A percentile compares a stretch with the other conserved stretches of the same genome.
These are phyloP conservation scores for Catostomus latipinnis DNA, from an alignment of 2,797 vertebrate genomes.

Conservation along the genomic window DNA sequence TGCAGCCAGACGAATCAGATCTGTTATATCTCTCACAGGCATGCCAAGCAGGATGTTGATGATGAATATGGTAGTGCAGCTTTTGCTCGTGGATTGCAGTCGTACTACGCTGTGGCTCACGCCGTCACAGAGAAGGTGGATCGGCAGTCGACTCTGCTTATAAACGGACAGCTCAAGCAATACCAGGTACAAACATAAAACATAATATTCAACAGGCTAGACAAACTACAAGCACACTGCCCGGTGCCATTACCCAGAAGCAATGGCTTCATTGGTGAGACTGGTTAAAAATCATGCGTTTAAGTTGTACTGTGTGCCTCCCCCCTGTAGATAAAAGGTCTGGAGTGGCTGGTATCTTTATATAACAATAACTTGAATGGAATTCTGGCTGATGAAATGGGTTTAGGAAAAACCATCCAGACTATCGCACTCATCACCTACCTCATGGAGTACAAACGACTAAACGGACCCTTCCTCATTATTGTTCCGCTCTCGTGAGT, in stretches of 20 bases:
- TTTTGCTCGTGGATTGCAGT: constrained; percentile 87
- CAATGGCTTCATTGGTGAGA: too few species aligned
- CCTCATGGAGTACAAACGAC: constrained; percentile 95
- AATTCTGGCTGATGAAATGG: constrained; percentile 96
- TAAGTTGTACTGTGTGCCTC: neutral
- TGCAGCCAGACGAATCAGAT: neutral
- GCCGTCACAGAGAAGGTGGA: constrained; percentile 93
- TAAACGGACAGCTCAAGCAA: constrained; percentile 94
- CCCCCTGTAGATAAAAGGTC: constrained; percentile 84
- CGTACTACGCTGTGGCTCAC: constrained; percentile 94
- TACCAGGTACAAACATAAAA: constrained; percentile 84
- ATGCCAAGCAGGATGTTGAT: constrained; percentile 92
- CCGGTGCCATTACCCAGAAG: neutral
- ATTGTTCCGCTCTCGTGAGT: constrained; percentile 94
- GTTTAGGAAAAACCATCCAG: constrained; percentile 94
- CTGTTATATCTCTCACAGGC: constrained; percentile 67
- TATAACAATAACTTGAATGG: constrained; percentile 97
- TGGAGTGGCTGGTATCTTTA: constrained; percentile 95
- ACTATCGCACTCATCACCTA: constrained; percentile 97
- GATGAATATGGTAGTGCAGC: constrained; percentile 88
- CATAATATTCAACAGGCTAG: too few species aligned
- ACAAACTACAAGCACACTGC: neutral
- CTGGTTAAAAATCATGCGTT: too few species aligned
- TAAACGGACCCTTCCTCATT: constrained; percentile 96
- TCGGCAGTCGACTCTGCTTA: constrained; percentile 88